These are phyloP conservation scores for Anoplolepis gracilipes DNA, from an alignment of 1,140 invertebrate genomes.

Conservation along the genomic window DNA sequence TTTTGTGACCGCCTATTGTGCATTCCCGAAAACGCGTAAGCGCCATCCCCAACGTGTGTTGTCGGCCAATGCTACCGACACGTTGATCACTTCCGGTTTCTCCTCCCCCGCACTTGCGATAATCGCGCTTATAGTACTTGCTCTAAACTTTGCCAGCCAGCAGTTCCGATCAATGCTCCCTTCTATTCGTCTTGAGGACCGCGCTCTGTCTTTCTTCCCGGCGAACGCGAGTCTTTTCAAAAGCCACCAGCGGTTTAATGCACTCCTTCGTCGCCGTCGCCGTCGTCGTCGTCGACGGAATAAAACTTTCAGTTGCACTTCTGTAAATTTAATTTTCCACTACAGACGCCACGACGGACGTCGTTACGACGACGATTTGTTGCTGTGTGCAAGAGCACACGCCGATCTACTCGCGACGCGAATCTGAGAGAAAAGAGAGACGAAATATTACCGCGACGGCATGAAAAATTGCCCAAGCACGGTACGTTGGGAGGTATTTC, in stretches of 20 bases:
- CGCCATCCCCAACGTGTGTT: conserved; percentile 11
- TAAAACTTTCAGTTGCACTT: conserved; percentile 59
- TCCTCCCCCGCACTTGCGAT: conserved; percentile 28
- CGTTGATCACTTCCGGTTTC: conserved; percentile 65
- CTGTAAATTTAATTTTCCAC: conserved; percentile 54
- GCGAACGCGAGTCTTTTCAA: conserved; percentile 26
- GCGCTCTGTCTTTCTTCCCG: conserved; percentile 1
- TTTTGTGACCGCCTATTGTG: conserved; percentile 68
- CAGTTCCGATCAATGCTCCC: conserved; percentile 44
- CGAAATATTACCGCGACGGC: conserved; percentile 52
- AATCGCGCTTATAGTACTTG: conserved; percentile 47
- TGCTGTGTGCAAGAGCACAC: conserved; percentile 19
- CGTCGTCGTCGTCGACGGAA: conserved; percentile 38
- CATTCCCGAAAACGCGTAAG: conserved; percentile 49
- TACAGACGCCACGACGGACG: conserved; percentile 9
- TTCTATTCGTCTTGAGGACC: not conserved
- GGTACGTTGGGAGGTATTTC: conserved; percentile 44
- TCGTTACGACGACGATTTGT: conserved; percentile 54
- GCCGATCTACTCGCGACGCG: conserved; percentile 51
- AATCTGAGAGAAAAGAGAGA: conserved; percentile 49
- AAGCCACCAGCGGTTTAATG: conserved; percentile 47
- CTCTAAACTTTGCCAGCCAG: conserved; percentile 27
- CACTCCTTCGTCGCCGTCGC: conserved; percentile 38
- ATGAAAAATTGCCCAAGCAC: conserved; percentile 47
- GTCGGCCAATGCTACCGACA: conserved; percentile 31